Evolutionary conservation across 2,888 invertebrate genomes (phyloP).

Genomic region (Hypsopygia costalis): DNA sequence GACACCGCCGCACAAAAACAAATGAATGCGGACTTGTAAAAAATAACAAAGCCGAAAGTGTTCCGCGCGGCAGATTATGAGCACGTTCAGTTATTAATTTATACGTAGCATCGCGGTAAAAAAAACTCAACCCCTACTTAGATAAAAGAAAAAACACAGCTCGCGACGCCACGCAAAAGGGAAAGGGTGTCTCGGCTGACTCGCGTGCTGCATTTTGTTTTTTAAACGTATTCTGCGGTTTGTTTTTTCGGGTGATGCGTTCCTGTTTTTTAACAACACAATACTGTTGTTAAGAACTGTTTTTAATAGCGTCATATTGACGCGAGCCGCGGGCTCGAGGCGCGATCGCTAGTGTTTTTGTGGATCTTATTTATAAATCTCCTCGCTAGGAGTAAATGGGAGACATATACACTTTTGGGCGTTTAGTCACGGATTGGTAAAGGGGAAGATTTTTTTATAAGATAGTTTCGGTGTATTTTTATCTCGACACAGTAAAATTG

Average conservation of each 20-base stretch:
- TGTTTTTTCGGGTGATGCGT: conserved; percentile 72
- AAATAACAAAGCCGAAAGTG: conserved; percentile 77
- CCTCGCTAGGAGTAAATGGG: conserved; percentile 57
- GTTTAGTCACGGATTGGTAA: conserved; percentile 69
- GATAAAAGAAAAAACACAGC: conserved; percentile 67
- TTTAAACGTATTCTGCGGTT: conserved; percentile 75
- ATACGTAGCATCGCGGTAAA: conserved; percentile 73
- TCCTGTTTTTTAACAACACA: conserved; percentile 78
- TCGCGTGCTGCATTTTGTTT: conserved; percentile 79
- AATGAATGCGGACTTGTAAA: conserved; percentile 66
- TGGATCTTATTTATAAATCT: conserved; percentile 71
- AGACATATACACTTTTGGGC: conserved; percentile 56
- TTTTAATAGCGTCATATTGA: conserved; percentile 75
- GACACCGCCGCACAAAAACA: conserved; percentile 66
- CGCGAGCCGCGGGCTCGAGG: conserved; percentile 58
- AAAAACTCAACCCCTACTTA: conserved; percentile 74
- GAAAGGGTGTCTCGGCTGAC: conserved; percentile 72
- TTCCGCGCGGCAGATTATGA: conserved; percentile 75
- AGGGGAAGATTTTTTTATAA: conserved; percentile 57
- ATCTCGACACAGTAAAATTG: conserved; percentile 35
- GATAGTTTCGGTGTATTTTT: conserved; percentile 42
- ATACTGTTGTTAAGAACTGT: conserved; percentile 70
- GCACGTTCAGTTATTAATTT: conserved; percentile 80
- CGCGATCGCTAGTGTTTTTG: conserved; percentile 63
- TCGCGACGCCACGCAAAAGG: conserved; percentile 72